Evolutionary conservation across 2,888 invertebrate species (phyloP), one percentile per base, ranked within the genome.

Genomic region (Synanthedon myopaeformis): DNA sequence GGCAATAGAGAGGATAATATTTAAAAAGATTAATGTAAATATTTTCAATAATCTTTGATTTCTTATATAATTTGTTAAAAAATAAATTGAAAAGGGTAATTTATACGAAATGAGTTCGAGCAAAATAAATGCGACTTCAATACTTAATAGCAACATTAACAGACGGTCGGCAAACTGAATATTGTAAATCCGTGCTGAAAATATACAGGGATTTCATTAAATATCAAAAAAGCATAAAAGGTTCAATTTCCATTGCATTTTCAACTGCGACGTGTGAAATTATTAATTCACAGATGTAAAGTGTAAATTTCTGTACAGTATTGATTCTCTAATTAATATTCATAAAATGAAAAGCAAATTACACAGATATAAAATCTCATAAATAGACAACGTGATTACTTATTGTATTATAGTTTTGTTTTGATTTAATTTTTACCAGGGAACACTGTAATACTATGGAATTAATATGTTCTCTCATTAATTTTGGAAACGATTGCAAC

Each of bases 241-340:
- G 63, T 65, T 64, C 60, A 65, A 64, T 66, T 63, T 65, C 65
- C 55, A 56, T 57, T 58, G 19, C 57, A 64, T 60, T 65, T 55
- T 55, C 56, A 58, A 54, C 58, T 59, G 55, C 58, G 61, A 63
- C 63, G 57, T 49, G 23, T 52, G 60, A 59, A 65, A 65, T 65
- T 64, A 67, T 63, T 54, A 59, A 57, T 56, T 55, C 53, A 52
- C 55, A 56, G 54, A 55, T 56, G 57, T 50, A 54, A 56, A 53
- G 57, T 54, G n/a, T 45, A 35, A 35, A 45, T 45, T 45, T 45
- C n/a, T 13, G 14, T 45, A 45, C 45, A 45, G 6, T 45, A 45
- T 13, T 45, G 8, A 13, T 42, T 42, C 4, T 13, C 12, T 12
- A n/a, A n/a, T 42, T 6, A 42, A 42, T 42, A 42, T 13, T 4